phyloP scores from a whole-genome alignment of 2,888 invertebrate genomes.

The Megastigmus dorsalis region DNA sequence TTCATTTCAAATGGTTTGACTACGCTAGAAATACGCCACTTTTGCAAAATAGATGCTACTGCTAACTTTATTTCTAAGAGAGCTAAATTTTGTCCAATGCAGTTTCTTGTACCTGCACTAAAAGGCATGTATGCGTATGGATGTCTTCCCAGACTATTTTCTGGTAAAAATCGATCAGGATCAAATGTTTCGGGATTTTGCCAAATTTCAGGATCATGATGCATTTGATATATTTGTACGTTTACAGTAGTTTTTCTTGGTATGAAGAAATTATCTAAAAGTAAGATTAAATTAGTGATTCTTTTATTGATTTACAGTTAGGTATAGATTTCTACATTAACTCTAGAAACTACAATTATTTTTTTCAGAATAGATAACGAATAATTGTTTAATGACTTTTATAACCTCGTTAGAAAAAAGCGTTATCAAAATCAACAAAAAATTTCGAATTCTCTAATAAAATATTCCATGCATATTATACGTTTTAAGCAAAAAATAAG shows the following conservation, averaged over 20 bases:
- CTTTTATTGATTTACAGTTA: too few species aligned
- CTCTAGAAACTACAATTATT: too few species aligned
- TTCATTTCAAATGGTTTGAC: slow-evolving; percentile 56
- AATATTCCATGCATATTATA: too few species aligned
- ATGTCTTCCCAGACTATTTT: slow-evolving; percentile 65
- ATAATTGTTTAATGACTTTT: too few species aligned
- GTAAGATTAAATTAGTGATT: too few species aligned
- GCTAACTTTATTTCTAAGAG: slow-evolving; percentile 61
- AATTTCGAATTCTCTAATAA: too few species aligned
- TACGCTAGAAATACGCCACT: slow-evolving; percentile 62
- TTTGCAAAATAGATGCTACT: slow-evolving; percentile 60
- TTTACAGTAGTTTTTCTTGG: slow-evolving; percentile 73
- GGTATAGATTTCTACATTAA: too few species aligned
- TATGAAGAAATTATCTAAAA: slow-evolving; percentile 68
- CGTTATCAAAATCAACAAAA: too few species aligned
- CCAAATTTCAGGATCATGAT: slow-evolving; percentile 75
- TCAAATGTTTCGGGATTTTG: slow-evolving; percentile 75
- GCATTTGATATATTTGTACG: slow-evolving; percentile 74
- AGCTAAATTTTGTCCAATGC: slow-evolving; percentile 66
- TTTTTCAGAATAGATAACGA: too few species aligned
- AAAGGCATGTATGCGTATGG: slow-evolving; percentile 68
- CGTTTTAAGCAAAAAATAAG: too few species aligned
- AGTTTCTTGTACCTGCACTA: slow-evolving; percentile 69
- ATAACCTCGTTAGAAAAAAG: too few species aligned
- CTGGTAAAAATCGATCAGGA: slow-evolving; percentile 73